phyloP scores from a whole-genome alignment of 2,797 vertebrate genomes.

The Hypotaenidia okinawae region DNA sequence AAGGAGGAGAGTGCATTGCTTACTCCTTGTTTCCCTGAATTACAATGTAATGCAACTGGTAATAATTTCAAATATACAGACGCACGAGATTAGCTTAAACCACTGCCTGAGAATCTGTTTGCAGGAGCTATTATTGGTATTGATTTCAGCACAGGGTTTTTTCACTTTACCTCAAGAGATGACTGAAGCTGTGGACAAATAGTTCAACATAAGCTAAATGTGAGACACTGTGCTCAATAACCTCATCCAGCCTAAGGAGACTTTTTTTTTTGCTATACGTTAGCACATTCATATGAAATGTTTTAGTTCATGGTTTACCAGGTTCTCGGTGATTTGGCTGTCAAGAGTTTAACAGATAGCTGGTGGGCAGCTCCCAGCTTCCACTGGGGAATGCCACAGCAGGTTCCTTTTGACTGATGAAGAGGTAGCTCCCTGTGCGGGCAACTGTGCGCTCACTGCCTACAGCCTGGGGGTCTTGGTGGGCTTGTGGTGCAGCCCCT shows the following conservation, averaged over 20 bases:
- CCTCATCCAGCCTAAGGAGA: background rate
- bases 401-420: background rate
- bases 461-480: background rate
- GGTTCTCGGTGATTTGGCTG: background rate
- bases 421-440: background rate
- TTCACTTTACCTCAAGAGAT: background rate
- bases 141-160: background rate
- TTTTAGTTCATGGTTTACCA: background rate
- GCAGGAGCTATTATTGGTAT: background rate
- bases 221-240: background rate
- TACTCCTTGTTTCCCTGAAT: constrained; percentile 19
- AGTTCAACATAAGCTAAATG: background rate
- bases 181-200: background rate
- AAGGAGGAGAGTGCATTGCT: background rate
- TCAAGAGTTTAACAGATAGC: background rate
- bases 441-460: background rate
- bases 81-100: constrained; percentile 8
- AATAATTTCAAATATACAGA: background rate
- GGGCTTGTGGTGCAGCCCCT: background rate
- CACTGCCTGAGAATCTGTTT: constrained; percentile 27
- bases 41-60: background rate
- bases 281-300: background rate
- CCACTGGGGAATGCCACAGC: background rate
- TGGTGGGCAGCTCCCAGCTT: background rate
- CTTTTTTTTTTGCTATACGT: background rate